Evolutionary conservation across 2,888 invertebrate genomes (phyloP).

Genomic region (Ligdia adustata): DNA sequence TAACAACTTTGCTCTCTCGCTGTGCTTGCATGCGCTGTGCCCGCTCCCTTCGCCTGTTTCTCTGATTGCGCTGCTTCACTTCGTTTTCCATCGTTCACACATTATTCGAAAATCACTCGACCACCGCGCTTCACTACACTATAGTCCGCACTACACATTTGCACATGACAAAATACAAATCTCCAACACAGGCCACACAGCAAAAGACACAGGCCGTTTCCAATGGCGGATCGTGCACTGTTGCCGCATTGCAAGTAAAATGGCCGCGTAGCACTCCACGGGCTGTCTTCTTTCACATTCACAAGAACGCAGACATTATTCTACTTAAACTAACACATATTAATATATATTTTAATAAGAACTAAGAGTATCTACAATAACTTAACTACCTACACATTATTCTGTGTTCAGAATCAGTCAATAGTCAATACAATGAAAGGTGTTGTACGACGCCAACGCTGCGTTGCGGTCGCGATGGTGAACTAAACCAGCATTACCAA

Average conservation of each 20-base stretch:
- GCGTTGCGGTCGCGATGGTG: conserved; percentile 82
- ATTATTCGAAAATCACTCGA: conserved; percentile 84
- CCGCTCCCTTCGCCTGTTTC: conserved; percentile 94
- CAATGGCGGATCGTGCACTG: conserved; percentile 90
- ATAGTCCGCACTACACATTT: conserved; percentile 83
- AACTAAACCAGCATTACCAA: conserved; percentile 78
- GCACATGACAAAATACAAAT: conserved; percentile 81
- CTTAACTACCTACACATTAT: conserved; percentile 87
- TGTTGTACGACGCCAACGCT: conserved; percentile 87
- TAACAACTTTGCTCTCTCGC: conserved; percentile 89
- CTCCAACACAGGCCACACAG: conserved; percentile 85
- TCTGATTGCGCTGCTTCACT: conserved; percentile 92
- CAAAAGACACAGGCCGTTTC: conserved; percentile 87
- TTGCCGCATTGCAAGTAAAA: conserved; percentile 89
- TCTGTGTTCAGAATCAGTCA: conserved; percentile 86
- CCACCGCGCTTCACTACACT: conserved; percentile 84
- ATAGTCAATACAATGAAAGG: conserved; percentile 90
- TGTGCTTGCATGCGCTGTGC: conserved; percentile 96
- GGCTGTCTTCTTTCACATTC: conserved; percentile 80
- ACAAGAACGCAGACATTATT: conserved; percentile 81
- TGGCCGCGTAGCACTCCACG: conserved; percentile 86
- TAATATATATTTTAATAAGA: conserved; percentile 77
- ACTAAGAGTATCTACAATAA: conserved; percentile 83
- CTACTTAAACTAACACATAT: conserved; percentile 80
- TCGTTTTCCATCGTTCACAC: conserved; percentile 91